A percentile compares a stretch with the other conserved stretches of the same genome.
Evolutionary conservation across 30 jellyfish, hydroid and myxozoan species (phyloP).

Genomic region (Phacellophora camtschatica): DNA sequence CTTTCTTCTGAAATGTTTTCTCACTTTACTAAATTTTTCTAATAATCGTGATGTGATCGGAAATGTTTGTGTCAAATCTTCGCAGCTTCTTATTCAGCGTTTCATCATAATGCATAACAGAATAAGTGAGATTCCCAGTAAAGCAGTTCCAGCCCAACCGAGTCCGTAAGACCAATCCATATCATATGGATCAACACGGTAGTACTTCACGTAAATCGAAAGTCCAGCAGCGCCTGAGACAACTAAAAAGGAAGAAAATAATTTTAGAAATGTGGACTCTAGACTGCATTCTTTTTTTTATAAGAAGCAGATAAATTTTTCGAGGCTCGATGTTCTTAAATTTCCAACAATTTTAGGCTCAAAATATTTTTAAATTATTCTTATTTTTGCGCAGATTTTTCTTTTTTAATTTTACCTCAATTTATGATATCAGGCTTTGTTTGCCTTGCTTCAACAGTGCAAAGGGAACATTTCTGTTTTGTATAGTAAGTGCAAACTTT

Average conservation of each 20-base stretch:
- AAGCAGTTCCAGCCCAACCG: slow-evolving; percentile 51
- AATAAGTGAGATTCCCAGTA: slow-evolving; percentile 25
- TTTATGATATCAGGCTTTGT: no score
- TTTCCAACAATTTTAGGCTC: neutral
- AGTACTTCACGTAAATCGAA: slow-evolving; percentile 35
- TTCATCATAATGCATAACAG: neutral
- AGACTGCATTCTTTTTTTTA: no score
- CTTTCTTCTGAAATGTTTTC: no score
- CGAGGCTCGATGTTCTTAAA: neutral
- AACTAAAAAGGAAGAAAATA: neutral
- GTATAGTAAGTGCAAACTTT: no score
- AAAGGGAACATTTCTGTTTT: no score
- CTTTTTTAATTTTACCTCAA: no score
- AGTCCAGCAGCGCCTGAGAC: slow-evolving; percentile 38
- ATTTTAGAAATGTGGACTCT: neutral
- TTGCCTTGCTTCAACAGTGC: no score
- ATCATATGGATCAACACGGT: neutral
- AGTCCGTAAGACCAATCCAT: slow-evolving; percentile 48
- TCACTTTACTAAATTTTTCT: no score
- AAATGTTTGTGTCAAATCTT: neutral
- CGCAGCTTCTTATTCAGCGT: neutral
- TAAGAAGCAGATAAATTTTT: no score
- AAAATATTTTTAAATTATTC: no score
- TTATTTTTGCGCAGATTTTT: no score
- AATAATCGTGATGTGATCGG: neutral